Evolutionary conservation across 2,113 vertebrate species (phyloP).

Genomic region (Amblyornis subalaris): DNA sequence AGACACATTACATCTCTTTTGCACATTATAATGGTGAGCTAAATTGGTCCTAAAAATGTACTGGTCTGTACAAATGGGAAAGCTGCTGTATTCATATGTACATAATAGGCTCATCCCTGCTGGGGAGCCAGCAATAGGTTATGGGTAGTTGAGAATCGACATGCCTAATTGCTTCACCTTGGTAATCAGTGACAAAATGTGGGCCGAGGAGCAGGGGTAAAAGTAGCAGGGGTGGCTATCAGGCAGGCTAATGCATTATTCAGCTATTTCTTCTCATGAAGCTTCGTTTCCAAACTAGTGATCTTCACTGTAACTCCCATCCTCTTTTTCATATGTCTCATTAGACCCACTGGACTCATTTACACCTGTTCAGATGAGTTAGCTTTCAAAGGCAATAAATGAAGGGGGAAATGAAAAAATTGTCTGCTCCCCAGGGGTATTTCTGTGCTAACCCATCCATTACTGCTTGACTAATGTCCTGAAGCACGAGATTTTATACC

Average conservation of each 20-base stretch:
- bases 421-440: not conserved
- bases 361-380: slow-evolving; percentile 52
- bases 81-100: not conserved
- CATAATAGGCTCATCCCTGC: slow-evolving; percentile 28
- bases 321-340: slow-evolving; percentile 50
- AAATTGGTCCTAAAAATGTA: slow-evolving; percentile 17
- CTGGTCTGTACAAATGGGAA: not conserved
- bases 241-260: slow-evolving; percentile 18
- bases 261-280: not conserved
- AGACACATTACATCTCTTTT: not conserved
- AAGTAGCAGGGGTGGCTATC: not conserved
- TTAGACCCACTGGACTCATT: slow-evolving; percentile 50
- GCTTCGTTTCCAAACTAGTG: slow-evolving; percentile 18
- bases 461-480: slow-evolving; percentile 37
- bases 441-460: slow-evolving; percentile 35
- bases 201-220: not conserved
- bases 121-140: slow-evolving; percentile 20
- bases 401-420: slow-evolving; percentile 54
- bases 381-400: slow-evolving; percentile 46
- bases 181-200: not conserved
- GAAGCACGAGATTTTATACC: slow-evolving; percentile 25
- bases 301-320: slow-evolving; percentile 27
- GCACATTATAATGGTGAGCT: not conserved
- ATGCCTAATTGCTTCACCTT: slow-evolving; percentile 50
- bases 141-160: slow-evolving; percentile 31